Conservation (phyloP, 92 coral and sea anemone species). For the Diadumene lineata region DNA sequence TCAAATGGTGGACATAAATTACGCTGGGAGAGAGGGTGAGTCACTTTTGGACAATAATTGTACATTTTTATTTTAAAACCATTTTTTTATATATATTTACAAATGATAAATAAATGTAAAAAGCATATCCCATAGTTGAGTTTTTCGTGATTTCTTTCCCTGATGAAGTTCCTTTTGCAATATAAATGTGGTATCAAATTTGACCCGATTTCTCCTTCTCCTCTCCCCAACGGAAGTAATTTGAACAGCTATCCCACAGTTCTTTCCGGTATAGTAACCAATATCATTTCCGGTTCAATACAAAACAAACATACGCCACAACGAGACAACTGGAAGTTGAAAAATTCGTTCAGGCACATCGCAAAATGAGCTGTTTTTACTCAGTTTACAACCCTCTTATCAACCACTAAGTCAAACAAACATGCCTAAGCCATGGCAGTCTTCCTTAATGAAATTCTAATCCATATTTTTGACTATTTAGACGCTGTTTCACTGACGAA, state of each 20-base stretch:
- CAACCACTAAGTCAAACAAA: background rate
- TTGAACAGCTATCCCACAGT: conserved; percentile 32
- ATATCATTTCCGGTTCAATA: conserved; percentile 63
- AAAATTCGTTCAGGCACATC: conserved; percentile 20
- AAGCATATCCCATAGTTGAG: no score
- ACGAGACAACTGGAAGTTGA: no score
- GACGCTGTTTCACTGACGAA: conserved; percentile 65
- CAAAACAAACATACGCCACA: conserved; percentile 63
- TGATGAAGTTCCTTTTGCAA: no score
- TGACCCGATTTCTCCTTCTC: no score
- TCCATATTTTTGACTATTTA: conserved; percentile 85
- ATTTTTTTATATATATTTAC: no score
- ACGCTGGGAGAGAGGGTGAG: conserved; percentile 2
- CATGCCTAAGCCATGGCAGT: conserved; percentile 38
- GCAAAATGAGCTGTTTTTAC: background rate
- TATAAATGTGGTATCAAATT: no score
- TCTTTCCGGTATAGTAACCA: conserved; percentile 36
- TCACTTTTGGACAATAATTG: background rate
- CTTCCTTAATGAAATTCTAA: conserved; percentile 87
- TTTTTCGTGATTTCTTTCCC: no score
- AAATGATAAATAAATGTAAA: no score
- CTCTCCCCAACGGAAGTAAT: conserved; percentile 10
- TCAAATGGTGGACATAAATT: background rate
- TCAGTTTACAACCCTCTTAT: background rate
- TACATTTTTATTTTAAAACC: no score